Evolutionary conservation across 2,113 vertebrate genomes (phyloP), one percentile per base, ranked within the genome.

Genomic region (Colaptes auratus): DNA sequence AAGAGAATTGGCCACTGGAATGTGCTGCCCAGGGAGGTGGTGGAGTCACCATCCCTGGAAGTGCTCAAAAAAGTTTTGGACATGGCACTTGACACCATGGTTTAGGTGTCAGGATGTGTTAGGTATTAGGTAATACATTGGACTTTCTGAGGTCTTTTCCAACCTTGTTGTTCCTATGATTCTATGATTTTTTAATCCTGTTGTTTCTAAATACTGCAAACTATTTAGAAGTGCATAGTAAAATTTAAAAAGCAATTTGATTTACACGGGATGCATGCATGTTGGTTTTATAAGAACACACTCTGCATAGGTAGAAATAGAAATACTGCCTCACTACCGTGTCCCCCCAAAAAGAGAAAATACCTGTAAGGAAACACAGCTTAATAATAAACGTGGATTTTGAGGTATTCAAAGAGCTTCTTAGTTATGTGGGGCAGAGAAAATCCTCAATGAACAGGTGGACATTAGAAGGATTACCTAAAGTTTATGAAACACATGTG

Each of bases 141-240:
- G 39, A 39, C 39, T 39, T 39, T 11, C 39, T 11, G 39, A 12
- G 39, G 39, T 39, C 39, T 39, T 39, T 39, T 39, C 39, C 39
- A 39, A 39, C 39, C 39, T 39, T 10, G 39, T 39, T 39, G 39
- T 12, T 12, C 39, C 39, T 39, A 39, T 39, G 39, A 39, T 39
- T 39, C 39, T 39, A 39, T 39, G 39, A 39, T 77, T 70, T 66
- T 52, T 24, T 7, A 84, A 20, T 36, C 33, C 28, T 42, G 7
- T 8, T 64, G 15, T 39, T 70, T 78, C 56, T 50, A 85, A 79
- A 77, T 42, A 65, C 28, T 44, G 33, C 12, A 48, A 71, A 30
- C 9, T n/a, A 61, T 12, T 67, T 21, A 31, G 36, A 78, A 87
- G 30, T 2, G 0, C 69, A 23, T 1, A 44, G 4, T 3, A 31